Evolutionary conservation across 1,140 invertebrate species (phyloP).

Genomic region (Campodea augens): DNA sequence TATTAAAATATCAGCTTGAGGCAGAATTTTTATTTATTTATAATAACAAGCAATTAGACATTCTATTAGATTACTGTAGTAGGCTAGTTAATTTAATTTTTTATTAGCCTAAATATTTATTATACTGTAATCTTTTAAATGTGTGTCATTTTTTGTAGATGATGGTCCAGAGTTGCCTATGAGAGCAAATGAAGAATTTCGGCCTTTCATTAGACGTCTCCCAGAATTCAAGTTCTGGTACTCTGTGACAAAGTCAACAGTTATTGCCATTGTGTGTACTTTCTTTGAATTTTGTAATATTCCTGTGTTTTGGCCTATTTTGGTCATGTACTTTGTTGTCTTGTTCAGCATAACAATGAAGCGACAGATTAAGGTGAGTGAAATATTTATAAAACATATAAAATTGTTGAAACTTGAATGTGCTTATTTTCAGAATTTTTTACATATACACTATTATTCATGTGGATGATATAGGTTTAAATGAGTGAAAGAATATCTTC

Average conservation of each 20-base stretch:
- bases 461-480: too few species aligned
- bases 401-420: neutral
- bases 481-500: too few species aligned
- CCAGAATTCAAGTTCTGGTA: slow-evolving; percentile 99
- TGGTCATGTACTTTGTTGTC: slow-evolving; percentile 98
- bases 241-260: slow-evolving; percentile 85
- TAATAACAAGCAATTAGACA: neutral
- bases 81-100: neutral
- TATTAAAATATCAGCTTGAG: neutral
- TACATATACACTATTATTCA: neutral
- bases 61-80: neutral
- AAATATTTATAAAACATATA: slow-evolving; percentile 2
- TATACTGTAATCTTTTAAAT: slow-evolving; percentile 1
- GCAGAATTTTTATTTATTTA: neutral
- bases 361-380: slow-evolving; percentile 87
- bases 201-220: slow-evolving; percentile 91
- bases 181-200: slow-evolving; percentile 87
- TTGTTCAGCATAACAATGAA: slow-evolving; percentile 99
- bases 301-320: slow-evolving; percentile 99
- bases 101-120: neutral
- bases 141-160: slow-evolving; percentile 32
- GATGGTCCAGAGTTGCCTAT: slow-evolving; percentile 86
- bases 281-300: slow-evolving; percentile 97
- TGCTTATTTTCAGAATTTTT: neutral
- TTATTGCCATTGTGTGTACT: slow-evolving; percentile 78